Evolutionary conservation across 2,888 invertebrate genomes (phyloP), one percentile per base, ranked within the genome.

Genomic region (Masnerella sp.): DNA sequence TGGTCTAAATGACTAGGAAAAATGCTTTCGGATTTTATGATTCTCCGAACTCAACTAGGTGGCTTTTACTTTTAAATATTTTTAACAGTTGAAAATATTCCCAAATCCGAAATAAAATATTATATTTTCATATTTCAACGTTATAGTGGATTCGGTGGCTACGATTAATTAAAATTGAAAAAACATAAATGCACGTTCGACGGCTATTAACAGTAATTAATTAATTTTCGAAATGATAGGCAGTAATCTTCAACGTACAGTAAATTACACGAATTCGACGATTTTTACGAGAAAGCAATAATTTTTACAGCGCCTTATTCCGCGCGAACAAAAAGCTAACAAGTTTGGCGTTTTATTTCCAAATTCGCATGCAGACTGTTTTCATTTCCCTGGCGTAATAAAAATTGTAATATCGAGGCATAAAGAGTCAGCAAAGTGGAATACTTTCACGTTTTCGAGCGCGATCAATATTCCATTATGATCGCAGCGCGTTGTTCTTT

Each of bases 391-490:
- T 8, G 49, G 32, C 2, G 15, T 5, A 32, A 56, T 56, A 58
- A 47, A 59, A 59, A 28, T 25, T 2, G 59, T 47, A 38, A 47
- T 38, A 59, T 47, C 22, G 36, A 17, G 28, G n/a, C 47, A 38
- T 34, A 34, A 58, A 36, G 45, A 12, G 38, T 11, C 8, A 7
- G 14, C 49, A 7, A 34, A 34, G 15, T 17, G 32, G 34, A 68
- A 68, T 68, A 51, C 51, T 59, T 68, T 58, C 67, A 68, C 67
- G 67, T 68, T 47, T 51, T 59, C 36, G 28, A 49, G n/a, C 42
- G 25, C 51, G 58, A 68, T 68, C 67, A 68, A 68, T 68, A 68
- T 68, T 68, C 67, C 58, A 59, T 68, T 59, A 68, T 59, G 67
- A 51, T 68, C 58, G 49, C 32, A 25, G 30, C 32, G n/a, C 51